Percentiles rank a stretch among this genome's conserved stretches.
Conservation (phyloP, 2,888 invertebrate genomes). For the Philonicus albiceps region DNA sequence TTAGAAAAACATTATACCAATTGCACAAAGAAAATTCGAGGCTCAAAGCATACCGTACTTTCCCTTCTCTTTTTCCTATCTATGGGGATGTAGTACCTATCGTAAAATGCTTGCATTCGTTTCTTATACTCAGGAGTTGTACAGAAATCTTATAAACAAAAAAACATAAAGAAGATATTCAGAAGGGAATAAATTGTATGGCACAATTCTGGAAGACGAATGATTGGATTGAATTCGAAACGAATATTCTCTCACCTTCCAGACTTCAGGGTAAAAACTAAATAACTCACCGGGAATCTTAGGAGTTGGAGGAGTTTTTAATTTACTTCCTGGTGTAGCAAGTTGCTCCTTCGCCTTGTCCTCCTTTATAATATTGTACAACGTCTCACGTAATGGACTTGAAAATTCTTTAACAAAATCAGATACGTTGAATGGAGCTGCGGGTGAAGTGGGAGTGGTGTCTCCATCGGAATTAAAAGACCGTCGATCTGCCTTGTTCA, state of each 20-base stretch:
- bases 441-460: constrained; percentile 18
- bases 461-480: not conserved
- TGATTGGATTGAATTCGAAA: no score
- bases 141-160: constrained; percentile 54
- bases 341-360: constrained; percentile 48
- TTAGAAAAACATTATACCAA: not conserved
- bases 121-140: constrained; percentile 60
- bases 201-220: no score
- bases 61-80: not conserved
- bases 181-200: not conserved
- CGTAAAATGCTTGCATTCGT: constrained; percentile 48
- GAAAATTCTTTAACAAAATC: constrained; percentile 44
- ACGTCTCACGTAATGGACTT: constrained; percentile 42
- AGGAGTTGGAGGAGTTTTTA: constrained; percentile 59
- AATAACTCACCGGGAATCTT: constrained; percentile 57
- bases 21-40: not conserved
- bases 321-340: constrained; percentile 52
- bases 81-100: constrained; percentile 36
- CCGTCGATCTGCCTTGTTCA: constrained; percentile 50
- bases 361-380: constrained; percentile 47
- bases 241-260: not conserved
- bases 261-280: not conserved
- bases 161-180: not conserved
- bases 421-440: constrained; percentile 5
- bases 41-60: constrained; percentile 36